Evolutionary conservation across 2,888 invertebrate species (phyloP), one percentile per base, ranked within the genome.

Genomic region (Dryomyza anilis): DNA sequence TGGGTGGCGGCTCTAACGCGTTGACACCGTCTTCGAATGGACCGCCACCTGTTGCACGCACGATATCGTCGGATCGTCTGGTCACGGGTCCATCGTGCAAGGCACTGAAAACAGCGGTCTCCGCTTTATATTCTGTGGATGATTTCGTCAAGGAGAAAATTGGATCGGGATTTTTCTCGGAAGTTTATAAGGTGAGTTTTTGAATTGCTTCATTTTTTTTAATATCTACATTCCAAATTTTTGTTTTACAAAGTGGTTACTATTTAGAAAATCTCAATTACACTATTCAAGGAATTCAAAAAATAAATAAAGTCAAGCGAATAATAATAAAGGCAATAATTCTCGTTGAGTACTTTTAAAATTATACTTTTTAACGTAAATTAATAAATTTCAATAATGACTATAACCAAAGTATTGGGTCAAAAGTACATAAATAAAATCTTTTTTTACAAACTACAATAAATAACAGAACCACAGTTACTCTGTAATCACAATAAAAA

Each of bases 121-220:
- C 95, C 56, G 93, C 94, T 48, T 87, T 98, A 61, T 94, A 95
- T 81, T 90, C 96, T 50, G 89, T 96, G 73, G 96, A 97, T 85
- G 97, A 98, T 86, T 97, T 98, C 84, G 87, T 90, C 72, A 89
- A 92, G 81, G 96, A 96, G 84, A 94, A 94, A 85, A 94, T 98
- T 77, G 98, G 97, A 55, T 87, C 91, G 58, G 98, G 98, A 70
- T 98, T 98, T 86, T 98, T 97, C 86, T 97, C 97, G 4, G 95
- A 96, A 86, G 97, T 98, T 69, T 97, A 93, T 85, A 97, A 97
- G 93, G 98, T 97, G 86, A 87, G 89, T 84, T 23, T 14, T 12
- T 19, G 12, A 1, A 50, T 23, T 25, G 16, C 14, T 6, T 33
- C 33, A 33, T 33, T 33, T 8, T 8, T 8, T 8, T 33, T 33